Evolutionary conservation across 2,113 vertebrate species (phyloP).

Genomic region (Platycercus adscitus): DNA sequence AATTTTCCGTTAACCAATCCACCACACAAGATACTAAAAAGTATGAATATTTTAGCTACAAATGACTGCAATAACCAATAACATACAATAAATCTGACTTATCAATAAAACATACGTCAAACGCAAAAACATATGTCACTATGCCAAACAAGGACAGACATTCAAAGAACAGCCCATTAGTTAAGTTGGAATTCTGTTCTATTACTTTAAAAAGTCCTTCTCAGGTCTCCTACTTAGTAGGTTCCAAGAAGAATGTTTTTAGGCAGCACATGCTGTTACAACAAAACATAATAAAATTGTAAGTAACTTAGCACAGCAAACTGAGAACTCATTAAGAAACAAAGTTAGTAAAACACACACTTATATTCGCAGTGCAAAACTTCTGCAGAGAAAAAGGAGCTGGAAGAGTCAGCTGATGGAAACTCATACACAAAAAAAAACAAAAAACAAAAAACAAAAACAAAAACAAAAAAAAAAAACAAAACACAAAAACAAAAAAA

Average conservation of each 20-base stretch:
- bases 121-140: not conserved
- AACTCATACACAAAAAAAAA: not conserved
- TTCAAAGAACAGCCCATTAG: not conserved
- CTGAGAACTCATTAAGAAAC: not conserved
- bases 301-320: not conserved
- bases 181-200: not conserved
- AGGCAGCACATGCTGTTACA: not conserved
- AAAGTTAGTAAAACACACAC: not conserved
- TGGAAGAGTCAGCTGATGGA: not conserved
- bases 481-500: not conserved
- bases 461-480: not conserved
- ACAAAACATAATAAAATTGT: not conserved
- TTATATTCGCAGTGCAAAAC: not conserved
- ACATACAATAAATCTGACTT: not conserved
- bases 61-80: conserved; percentile 1
- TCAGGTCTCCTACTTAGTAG: not conserved
- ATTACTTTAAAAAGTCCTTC: not conserved
- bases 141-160: not conserved
- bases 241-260: not conserved
- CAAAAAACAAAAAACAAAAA: not conserved
- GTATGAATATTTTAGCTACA: not conserved
- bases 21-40: not conserved
- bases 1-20: not conserved
- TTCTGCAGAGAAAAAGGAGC: not conserved
- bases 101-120: not conserved